Evolutionary conservation across 2,888 invertebrate species (phyloP).

Genomic region (Ennomos erosarius): DNA sequence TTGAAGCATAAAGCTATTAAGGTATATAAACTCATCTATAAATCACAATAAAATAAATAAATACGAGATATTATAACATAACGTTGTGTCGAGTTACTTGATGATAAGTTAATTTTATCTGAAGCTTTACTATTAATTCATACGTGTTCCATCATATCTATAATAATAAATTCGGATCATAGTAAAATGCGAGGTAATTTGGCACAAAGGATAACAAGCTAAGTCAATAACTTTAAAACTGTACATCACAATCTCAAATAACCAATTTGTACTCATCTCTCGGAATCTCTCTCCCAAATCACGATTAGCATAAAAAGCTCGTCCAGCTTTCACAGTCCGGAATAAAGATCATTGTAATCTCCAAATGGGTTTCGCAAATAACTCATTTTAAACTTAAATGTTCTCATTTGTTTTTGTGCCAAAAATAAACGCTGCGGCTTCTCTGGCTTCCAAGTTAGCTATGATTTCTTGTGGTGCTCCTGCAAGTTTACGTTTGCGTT

Average conservation of each 20-base stretch:
- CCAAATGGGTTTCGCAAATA: slow-evolving; percentile 32
- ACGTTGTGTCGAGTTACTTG: no score
- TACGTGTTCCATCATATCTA: no score
- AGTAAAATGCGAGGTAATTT: no score
- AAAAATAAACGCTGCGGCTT: slow-evolving; percentile 54
- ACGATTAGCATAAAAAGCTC: slow-evolving; percentile 7
- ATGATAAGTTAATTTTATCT: no score
- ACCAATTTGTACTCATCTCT: slow-evolving; percentile 1
- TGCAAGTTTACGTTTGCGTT: slow-evolving; percentile 42
- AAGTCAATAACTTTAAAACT: neutral
- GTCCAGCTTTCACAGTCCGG: neutral
- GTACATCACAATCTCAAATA: neutral
- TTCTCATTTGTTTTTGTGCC: slow-evolving; percentile 68
- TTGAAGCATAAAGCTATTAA: no score
- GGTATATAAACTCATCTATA: no score
- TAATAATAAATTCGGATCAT: no score
- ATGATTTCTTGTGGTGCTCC: slow-evolving; percentile 58
- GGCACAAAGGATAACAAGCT: no score
- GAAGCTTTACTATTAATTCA: no score
- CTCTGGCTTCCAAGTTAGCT: slow-evolving; percentile 50
- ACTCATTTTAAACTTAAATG: slow-evolving; percentile 54
- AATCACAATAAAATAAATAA: no score
- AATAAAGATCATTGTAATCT: slow-evolving; percentile 27
- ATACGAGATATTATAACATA: no score
- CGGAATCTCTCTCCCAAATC: neutral